Conservation (phyloP, 1,140 invertebrate species). For the roundworm (Caenorhabditis elegans) region DNA sequence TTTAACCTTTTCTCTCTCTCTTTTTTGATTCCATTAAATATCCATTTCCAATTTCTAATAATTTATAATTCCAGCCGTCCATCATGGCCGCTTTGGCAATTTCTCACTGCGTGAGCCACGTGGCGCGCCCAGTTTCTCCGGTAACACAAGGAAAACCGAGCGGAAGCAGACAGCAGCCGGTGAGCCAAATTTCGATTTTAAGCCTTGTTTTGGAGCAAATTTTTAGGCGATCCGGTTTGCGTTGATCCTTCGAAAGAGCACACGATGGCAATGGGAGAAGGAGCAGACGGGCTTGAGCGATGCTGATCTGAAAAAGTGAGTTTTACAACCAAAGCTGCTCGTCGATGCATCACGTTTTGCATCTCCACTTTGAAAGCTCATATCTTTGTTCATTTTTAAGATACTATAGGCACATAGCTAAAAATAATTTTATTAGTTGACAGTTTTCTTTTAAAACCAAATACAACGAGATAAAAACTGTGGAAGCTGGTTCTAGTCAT, state of each 20-base stretch:
- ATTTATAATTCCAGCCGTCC: too few species aligned
- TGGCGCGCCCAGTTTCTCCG: not conserved
- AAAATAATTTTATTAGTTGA: too few species aligned
- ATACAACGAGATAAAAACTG: too few species aligned
- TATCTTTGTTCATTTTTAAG: too few species aligned
- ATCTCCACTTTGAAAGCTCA: too few species aligned
- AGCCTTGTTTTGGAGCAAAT: not conserved
- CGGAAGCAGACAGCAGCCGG: not conserved
- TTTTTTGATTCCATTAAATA: too few species aligned
- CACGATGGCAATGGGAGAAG: constrained; percentile 36
- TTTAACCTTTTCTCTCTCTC: not conserved
- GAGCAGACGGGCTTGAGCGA: constrained; percentile 16
- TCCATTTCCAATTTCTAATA: too few species aligned
- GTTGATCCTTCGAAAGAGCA: constrained; percentile 23
- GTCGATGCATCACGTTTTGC: too few species aligned
- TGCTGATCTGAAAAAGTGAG: constrained; percentile 7
- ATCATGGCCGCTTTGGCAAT: constrained; percentile 20
- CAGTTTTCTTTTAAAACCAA: too few species aligned
- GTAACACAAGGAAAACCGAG: not conserved
- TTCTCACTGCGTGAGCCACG: constrained; percentile 24
- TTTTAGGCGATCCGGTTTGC: constrained; percentile 24
- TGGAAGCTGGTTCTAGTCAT: too few species aligned
- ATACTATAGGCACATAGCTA: too few species aligned
- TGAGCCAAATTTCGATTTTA: not conserved
- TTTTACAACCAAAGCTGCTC: not conserved